Conservation (phyloP, 64 coral and sea anemone genomes). For the Stylophora pistillata region DNA sequence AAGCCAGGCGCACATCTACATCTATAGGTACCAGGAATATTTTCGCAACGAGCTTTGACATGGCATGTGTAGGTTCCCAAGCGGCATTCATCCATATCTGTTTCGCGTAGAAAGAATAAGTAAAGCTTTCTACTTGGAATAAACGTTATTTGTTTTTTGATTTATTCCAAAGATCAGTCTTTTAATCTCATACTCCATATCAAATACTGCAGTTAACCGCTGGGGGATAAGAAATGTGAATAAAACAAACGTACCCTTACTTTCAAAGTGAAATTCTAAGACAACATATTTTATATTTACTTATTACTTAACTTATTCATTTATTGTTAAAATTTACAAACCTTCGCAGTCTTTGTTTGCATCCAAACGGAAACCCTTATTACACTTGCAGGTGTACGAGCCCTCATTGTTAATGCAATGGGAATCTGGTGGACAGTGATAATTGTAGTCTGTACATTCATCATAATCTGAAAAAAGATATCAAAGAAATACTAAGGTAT, state of each 20-base stretch:
- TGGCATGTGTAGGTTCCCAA: background rate
- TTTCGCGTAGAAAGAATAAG: background rate
- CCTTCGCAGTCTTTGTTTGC: background rate
- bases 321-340: background rate
- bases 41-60: background rate
- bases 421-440: background rate
- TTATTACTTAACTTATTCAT: too few relatives aligned
- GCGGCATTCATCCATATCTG: background rate
- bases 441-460: background rate
- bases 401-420: background rate
- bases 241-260: too few relatives aligned
- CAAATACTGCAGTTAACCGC: too few relatives aligned
- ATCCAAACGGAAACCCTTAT: background rate
- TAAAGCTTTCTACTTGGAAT: background rate
- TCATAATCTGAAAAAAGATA: background rate
- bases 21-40: background rate
- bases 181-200: too few relatives aligned
- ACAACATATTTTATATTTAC: too few relatives aligned
- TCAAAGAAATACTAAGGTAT: too few relatives aligned
- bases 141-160: background rate
- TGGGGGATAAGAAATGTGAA: too few relatives aligned
- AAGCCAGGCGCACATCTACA: background rate
- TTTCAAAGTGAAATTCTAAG: too few relatives aligned
- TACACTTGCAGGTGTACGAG: background rate
- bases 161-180: too few relatives aligned